phyloP scores from a whole-genome alignment of 2,888 invertebrate genomes.

The Chrysomela aeneicollis region DNA sequence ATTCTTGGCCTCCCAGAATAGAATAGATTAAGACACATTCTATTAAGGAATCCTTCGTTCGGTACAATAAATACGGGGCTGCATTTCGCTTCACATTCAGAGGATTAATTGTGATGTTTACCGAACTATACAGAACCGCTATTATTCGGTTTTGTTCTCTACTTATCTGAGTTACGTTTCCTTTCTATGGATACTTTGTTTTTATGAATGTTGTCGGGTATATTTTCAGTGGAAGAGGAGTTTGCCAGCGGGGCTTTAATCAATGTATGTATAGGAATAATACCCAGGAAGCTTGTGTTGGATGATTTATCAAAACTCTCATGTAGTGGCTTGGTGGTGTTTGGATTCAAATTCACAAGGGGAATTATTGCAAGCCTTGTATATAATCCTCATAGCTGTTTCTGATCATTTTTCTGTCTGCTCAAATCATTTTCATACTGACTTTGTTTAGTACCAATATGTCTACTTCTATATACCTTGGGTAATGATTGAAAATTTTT shows the following conservation, averaged over 20 bases:
- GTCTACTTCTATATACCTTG: too few species aligned
- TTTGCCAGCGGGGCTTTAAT: neutral
- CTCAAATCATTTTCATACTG: too few species aligned
- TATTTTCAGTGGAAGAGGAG: neutral
- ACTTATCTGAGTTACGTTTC: constrained; percentile 19
- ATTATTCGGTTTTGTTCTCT: constrained; percentile 32
- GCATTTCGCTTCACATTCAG: constrained; percentile 34
- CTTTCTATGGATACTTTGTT: neutral
- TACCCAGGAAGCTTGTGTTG: neutral
- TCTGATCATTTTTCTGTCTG: neutral
- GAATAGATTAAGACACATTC: constrained; percentile 42
- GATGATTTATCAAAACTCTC: neutral
- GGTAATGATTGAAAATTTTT: too few species aligned
- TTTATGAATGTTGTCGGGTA: neutral
- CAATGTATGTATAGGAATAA: neutral
- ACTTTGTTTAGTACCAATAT: too few species aligned
- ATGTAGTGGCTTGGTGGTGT: neutral
- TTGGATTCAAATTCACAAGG: too few species aligned
- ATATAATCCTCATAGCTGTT: too few species aligned
- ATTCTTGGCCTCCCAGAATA: constrained; percentile 35
- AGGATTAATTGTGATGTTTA: constrained; percentile 39
- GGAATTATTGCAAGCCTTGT: too few species aligned
- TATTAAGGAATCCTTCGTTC: constrained; percentile 35
- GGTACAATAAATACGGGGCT: constrained; percentile 35
- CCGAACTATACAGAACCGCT: constrained; percentile 31